Percentiles rank a stretch among this genome's conserved stretches.
phyloP scores from a whole-genome alignment of 2,888 invertebrate species.

The Nasonia oneida region DNA sequence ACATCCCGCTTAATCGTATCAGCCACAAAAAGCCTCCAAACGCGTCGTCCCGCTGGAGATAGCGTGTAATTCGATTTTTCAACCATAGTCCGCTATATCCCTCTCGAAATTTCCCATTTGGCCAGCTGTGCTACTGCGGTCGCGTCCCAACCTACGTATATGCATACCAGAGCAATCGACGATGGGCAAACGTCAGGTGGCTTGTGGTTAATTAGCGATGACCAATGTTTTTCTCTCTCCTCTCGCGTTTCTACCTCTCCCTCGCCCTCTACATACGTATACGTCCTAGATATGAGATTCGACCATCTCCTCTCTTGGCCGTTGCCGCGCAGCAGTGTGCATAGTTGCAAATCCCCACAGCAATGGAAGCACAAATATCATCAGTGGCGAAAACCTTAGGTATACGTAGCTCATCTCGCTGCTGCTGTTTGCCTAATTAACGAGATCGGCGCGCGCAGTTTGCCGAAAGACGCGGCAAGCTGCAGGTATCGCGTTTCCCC shows the following conservation, averaged over 20 bases:
- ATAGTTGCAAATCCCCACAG: not conserved
- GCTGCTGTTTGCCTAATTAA: slow-evolving; percentile 45
- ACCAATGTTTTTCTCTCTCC: slow-evolving; percentile 6
- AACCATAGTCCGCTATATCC: not conserved
- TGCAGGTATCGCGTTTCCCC: not conserved
- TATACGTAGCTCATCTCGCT: slow-evolving; percentile 23
- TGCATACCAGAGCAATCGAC: slow-evolving; percentile 23
- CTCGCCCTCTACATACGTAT: not conserved
- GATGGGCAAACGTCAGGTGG: not conserved
- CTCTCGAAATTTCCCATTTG: slow-evolving; percentile 32
- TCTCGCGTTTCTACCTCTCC: not conserved
- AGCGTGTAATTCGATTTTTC: slow-evolving; percentile 47
- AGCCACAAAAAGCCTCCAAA: not conserved
- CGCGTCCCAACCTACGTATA: slow-evolving; percentile 9
- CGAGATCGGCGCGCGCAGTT: slow-evolving; percentile 32
- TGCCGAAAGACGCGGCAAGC: slow-evolving; percentile 11
- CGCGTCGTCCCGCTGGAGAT: not conserved
- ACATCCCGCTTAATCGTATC: not conserved
- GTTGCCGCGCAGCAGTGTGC: not conserved
- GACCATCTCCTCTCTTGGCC: not conserved
- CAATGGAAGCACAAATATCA: slow-evolving; percentile 16
- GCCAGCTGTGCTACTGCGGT: slow-evolving; percentile 14
- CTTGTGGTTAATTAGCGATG: slow-evolving; percentile 46
- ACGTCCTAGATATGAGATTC: slow-evolving; percentile 25
- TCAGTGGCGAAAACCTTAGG: slow-evolving; percentile 38